These are phyloP conservation scores for Doris montereyensis DNA, from an alignment of 2,888 invertebrate species.

Conservation along the genomic window DNA sequence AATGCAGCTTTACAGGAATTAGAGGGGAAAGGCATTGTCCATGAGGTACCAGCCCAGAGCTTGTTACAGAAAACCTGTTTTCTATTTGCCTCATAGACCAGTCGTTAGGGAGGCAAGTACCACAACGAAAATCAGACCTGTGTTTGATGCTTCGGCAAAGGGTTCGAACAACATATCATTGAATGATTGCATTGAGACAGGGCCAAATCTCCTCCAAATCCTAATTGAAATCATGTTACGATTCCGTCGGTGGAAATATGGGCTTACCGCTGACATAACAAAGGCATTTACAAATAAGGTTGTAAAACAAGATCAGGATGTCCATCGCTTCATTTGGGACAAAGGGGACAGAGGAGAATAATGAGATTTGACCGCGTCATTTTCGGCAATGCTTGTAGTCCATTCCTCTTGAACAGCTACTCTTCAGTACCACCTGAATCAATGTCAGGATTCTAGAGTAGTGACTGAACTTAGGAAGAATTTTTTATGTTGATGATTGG, in stretches of 20 bases:
- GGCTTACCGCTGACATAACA: too few relatives aligned
- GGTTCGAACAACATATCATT: too few relatives aligned
- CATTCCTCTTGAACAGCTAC: slow-evolving; percentile 34
- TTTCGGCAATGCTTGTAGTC: too few relatives aligned
- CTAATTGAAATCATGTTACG: too few relatives aligned
- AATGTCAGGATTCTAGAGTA: too few relatives aligned
- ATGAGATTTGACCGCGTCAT: slow-evolving; percentile 35
- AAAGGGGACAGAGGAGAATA: background rate
- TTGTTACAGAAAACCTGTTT: background rate
- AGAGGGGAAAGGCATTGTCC: slow-evolving; percentile 3
- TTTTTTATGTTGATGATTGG: too few relatives aligned
- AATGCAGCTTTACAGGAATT: background rate
- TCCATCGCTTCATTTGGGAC: too few relatives aligned
- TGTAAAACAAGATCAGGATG: too few relatives aligned
- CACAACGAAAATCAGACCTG: slow-evolving; percentile 52
- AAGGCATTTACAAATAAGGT: slow-evolving; percentile 39
- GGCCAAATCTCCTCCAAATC: slow-evolving; percentile 41
- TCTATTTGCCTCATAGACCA: too few relatives aligned
- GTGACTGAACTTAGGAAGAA: too few relatives aligned
- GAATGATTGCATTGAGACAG: too few relatives aligned
- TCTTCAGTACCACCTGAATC: slow-evolving; percentile 39
- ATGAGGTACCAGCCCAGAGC: background rate
- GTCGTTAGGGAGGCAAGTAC: slow-evolving; percentile 18
- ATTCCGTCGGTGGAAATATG: too few relatives aligned
- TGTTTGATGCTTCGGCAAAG: slow-evolving; percentile 50